phyloP scores from a whole-genome alignment of 2,113 vertebrate genomes.

The Hemicordylus capensis region DNA sequence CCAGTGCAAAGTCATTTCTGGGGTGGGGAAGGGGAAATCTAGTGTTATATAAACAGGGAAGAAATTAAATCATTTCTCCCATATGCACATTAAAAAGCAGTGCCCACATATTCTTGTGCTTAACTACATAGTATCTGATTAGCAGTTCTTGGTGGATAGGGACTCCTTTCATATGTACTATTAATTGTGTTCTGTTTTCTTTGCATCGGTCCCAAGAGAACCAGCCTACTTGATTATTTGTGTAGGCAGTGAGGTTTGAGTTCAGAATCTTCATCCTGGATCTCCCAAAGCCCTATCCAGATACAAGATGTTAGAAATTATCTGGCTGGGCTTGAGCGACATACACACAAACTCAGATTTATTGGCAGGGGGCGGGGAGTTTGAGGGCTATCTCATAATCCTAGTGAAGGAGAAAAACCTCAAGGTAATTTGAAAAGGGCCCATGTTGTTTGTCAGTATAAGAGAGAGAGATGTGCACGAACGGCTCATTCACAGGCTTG shows the following conservation, averaged over 20 bases:
- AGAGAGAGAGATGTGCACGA: no score
- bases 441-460: no score
- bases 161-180: constrained; percentile 20
- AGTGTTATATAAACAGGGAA: neutral
- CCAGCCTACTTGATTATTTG: neutral
- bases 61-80: neutral
- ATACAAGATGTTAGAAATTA: constrained; percentile 16
- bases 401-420: neutral
- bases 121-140: constrained; percentile 15
- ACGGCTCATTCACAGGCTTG: no score
- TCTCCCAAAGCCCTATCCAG: no score
- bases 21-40: neutral
- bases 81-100: neutral
- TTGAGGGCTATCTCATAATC: neutral
- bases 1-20: neutral
- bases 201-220: constrained; percentile 42
- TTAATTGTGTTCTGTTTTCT: constrained; percentile 27
- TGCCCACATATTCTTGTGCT: neutral
- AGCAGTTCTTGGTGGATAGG: neutral
- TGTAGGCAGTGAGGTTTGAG: constrained; percentile 58
- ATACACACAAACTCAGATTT: neutral
- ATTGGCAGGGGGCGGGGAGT: constrained; percentile 8
- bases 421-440: constrained; percentile 2
- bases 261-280: constrained; percentile 52
- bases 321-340: neutral